Base-by-base conservation (phyloP, 2,113 vertebrate species). In the Himantopus leucocephalus region DNA sequence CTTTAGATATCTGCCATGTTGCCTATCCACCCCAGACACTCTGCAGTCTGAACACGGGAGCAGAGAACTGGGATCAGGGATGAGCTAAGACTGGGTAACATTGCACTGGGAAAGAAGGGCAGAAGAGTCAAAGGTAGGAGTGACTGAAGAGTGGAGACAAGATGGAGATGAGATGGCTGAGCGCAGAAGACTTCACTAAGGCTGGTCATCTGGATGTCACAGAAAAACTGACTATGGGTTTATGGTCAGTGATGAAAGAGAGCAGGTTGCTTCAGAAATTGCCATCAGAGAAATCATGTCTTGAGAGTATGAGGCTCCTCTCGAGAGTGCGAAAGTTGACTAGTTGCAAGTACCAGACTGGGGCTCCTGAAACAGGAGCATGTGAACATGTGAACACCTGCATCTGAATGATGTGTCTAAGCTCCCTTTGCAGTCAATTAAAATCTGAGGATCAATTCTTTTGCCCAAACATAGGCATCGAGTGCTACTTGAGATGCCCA, bases 1-100 rank as follows among this genome's bases (percentile, higher is more conserved):
- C 17, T 48, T 35, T 1, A 45, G 58, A 0, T 1, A 16, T 3
- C 7, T 52, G 22, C 48, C 19, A 1, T 1, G 48, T 55, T 74
- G 63, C 48, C 34, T 14, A 0, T 5, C 19, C 55, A 5, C 16
- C 48, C 34, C 55, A 6, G 7, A 14, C 0, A 6, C 47, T 15
- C 43, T 53, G 58, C 35, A 17, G 10, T 7, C 41, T 23, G 72
- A 48, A 29, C 5, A 4, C 0, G 11, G 76, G 32, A 73, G 53
- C 45, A 41, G 43, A 56, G 48, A 67, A 52, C 27, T 47, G 66
- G 24, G 11, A 8, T 12, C 8, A 26, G 58, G 53, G 58, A 5
- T 12, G 26, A 60, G 52, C 41, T 39, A 48, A 11, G 47, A 4
- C 62, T 23, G 60, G 58, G 47, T 7, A 82, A 10, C 17, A 5